A percentile compares a stretch with the other conserved stretches of the same genome.
phyloP scores from a whole-genome alignment of 2,797 vertebrate genomes.

The Argya squamiceps region DNA sequence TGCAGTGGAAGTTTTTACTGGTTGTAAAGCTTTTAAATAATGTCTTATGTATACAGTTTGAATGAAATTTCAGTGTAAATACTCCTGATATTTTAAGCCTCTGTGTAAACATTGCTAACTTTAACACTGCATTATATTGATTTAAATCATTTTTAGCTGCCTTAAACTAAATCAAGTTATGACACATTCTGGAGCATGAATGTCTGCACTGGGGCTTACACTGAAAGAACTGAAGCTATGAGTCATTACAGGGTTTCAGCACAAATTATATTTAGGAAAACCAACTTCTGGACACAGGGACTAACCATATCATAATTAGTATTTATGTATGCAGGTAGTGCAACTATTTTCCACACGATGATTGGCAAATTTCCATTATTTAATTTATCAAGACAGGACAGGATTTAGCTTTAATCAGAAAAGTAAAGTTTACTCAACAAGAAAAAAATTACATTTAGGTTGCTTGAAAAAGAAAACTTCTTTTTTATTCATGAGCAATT shows the following conservation, averaged over 20 bases:
- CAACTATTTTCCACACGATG: not conserved
- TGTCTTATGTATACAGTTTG: not conserved
- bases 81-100: not conserved
- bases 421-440: constrained; percentile 14
- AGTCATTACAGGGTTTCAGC: not conserved
- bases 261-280: not conserved
- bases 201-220: not conserved
- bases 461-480: not conserved
- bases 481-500: constrained; percentile 43
- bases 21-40: not conserved
- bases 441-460: not conserved
- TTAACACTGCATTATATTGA: not conserved
- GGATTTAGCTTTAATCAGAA: constrained; percentile 24
- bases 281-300: not conserved
- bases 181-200: not conserved
- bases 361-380: not conserved
- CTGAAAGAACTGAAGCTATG: not conserved
- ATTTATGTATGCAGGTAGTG: not conserved
- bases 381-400: not conserved
- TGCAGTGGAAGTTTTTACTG: not conserved
- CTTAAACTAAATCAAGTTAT: not conserved
- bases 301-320: not conserved
- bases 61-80: not conserved
- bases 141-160: not conserved
- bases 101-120: not conserved